Evolutionary conservation across 2,797 vertebrate genomes (phyloP), one percentile per base, ranked within the genome.

Genomic region (Chelmon rostratus): DNA sequence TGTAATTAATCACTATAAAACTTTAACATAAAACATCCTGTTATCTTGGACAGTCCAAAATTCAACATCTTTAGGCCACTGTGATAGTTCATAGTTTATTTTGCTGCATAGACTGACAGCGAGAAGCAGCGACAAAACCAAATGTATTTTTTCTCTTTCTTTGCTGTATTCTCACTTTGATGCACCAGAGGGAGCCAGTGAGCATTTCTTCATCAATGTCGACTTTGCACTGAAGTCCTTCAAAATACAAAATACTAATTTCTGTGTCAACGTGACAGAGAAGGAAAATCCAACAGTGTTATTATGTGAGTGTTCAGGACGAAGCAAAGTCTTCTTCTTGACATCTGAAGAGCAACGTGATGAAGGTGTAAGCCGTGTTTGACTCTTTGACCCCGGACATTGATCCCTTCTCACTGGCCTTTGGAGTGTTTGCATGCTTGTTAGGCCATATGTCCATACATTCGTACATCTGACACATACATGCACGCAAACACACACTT

Each of bases 371-470:
- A 90, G 74, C 61, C 49, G 9, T 66, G 44, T 59, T 75, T 84
- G 80, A 84, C 82, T 74, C 76, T 73, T 64, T 89, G 87, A 93
- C 88, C 90, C 64, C 1, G 2, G n/a, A 82, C 81, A 81, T 50
- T 73, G 78, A 86, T 71, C 50, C 35, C 61, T 23, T 63, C 53
- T 84, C 70, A 47, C 44, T 66, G 25, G 9, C 68, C 84, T 86
- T 58, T 62, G 6, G 73, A 61, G 80, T 73, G 65, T 83, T 78
- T 71, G 58, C 73, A 87, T 78, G 82, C 79, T 69, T 89, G 46
- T 87, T 68, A 76, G 67, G 54, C 87, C 88, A 83, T 80, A 87
- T 88, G 83, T 81, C 77, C 57, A 8, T 74, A 42, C 63, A 67
- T 9, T 65, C 49, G 59, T 59, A 65, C 57, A n/a, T 72, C 73